These are phyloP conservation scores for Meloidogyne hapla DNA, from an alignment of 1,140 invertebrate genomes.

Conservation along the genomic window DNA sequence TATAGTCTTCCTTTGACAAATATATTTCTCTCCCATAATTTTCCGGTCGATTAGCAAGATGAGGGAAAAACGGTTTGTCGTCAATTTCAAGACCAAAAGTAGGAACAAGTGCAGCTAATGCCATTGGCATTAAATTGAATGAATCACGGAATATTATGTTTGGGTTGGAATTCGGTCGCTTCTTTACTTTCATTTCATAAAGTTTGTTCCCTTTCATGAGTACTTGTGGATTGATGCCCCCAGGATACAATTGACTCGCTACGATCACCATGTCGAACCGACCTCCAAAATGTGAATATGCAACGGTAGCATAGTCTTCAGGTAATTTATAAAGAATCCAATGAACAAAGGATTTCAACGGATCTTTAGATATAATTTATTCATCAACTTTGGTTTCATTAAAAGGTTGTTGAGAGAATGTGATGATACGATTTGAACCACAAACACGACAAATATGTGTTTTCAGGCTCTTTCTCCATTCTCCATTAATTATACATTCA, in stretches of 20 bases:
- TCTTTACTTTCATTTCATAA: not conserved
- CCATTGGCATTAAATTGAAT: conserved; percentile 18
- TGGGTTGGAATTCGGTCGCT: not conserved
- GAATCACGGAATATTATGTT: conserved; percentile 16
- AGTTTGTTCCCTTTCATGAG: conserved; percentile 5
- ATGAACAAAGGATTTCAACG: not conserved
- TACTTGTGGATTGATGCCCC: not conserved
- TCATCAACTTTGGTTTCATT: too few relatives aligned
- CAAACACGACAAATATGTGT: too few relatives aligned
- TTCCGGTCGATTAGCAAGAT: conserved; percentile 28
- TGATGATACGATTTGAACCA: too few relatives aligned
- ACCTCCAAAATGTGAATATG: conserved; percentile 10
- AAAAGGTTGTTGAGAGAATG: too few relatives aligned
- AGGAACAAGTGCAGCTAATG: conserved; percentile 12
- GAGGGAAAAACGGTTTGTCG: conserved; percentile 27
- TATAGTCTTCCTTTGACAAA: conserved; percentile 11
- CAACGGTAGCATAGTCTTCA: not conserved
- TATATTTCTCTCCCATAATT: conserved; percentile 13
- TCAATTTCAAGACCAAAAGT: conserved; percentile 7
- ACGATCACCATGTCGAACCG: conserved; percentile 10
- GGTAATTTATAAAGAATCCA: not conserved
- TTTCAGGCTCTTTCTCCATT: too few relatives aligned
- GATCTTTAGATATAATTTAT: too few relatives aligned
- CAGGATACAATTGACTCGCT: not conserved
- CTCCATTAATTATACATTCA: too few relatives aligned